Evolutionary conservation across 2,797 vertebrate genomes (phyloP), one percentile per base, ranked within the genome.

Genomic region (Dendrocincla fuliginosa): DNA sequence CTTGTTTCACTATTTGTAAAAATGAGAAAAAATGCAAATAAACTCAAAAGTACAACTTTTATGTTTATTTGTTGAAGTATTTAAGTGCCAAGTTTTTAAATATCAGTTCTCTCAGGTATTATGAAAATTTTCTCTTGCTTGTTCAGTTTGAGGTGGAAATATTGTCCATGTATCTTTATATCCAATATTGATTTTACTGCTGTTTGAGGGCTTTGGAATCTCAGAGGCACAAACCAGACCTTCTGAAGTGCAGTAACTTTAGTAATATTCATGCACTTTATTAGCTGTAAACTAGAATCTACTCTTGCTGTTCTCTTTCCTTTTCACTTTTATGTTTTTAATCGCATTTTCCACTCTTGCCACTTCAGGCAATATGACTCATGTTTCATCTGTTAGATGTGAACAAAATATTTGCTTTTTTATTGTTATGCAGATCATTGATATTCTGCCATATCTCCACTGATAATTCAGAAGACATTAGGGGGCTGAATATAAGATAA

Each of bases 311-410:
- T 81, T 92, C 47, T 79, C 59, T 91, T 93, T 90, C 71, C 33
- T 41, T 94, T 96, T 92, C 32, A 49, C 73, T 96, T 93, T 70
- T 80, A 84, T 94, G 64, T 75, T 95, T 95, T 95, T 89, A 95
- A 90, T 95, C 39, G 1, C 42, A 65, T 84, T 81, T 90, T 97
- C 86, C 57, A 96, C 65, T 61, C 47, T 20, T 28, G 70, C 63
- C 30, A 90, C 84, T 64, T 41, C 76, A 86, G 92, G 93, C 92
- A 1, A 78, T 87, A 50, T 47, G 90, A 93, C 33, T 95, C 84
- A 78, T 85, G 53, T 83, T 84, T 96, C 91, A 79, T 94, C 77
- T 96, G 59, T 73, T 90, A 83, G 46, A 94, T 95, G 47, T 81
- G 95, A 95, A 91, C 56, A 92, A 89, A 74, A n/a, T 63, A 93